Conservation (phyloP, 2,888 invertebrate species). For the Timema cristinae region DNA sequence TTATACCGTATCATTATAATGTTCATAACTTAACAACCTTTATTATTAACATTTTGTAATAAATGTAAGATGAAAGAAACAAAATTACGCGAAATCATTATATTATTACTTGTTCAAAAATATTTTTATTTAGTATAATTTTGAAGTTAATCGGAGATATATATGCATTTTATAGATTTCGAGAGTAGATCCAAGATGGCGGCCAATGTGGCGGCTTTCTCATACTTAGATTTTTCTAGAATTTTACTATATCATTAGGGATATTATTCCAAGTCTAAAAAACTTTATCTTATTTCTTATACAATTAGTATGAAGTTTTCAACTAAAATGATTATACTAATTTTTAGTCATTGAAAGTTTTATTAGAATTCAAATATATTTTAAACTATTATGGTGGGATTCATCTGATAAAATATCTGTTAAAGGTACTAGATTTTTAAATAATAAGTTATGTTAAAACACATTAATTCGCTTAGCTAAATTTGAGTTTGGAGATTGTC, state of each 20-base stretch:
- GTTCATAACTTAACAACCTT: neutral
- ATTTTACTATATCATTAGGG: neutral
- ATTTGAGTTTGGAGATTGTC: too few species aligned
- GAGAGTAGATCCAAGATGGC: neutral
- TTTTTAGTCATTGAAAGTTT: too few species aligned
- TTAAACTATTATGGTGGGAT: too few species aligned
- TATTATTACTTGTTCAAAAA: neutral
- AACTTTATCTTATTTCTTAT: neutral
- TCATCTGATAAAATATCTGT: too few species aligned
- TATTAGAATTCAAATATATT: too few species aligned
- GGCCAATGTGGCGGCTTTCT: neutral
- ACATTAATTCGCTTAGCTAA: too few species aligned
- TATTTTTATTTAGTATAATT: neutral
- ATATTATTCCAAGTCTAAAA: neutral
- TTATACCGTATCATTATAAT: neutral
- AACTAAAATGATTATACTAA: neutral
- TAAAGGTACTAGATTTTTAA: too few species aligned
- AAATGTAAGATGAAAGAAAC: neutral
- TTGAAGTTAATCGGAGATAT: neutral
- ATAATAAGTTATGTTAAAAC: too few species aligned
- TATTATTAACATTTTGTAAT: neutral
- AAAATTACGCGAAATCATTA: neutral
- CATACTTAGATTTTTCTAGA: too few species aligned
- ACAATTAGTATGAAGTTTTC: neutral
- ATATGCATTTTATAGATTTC: neutral